Evolutionary conservation across 2,797 vertebrate species (phyloP).

Genomic region (Arctocebus calabarensis): DNA sequence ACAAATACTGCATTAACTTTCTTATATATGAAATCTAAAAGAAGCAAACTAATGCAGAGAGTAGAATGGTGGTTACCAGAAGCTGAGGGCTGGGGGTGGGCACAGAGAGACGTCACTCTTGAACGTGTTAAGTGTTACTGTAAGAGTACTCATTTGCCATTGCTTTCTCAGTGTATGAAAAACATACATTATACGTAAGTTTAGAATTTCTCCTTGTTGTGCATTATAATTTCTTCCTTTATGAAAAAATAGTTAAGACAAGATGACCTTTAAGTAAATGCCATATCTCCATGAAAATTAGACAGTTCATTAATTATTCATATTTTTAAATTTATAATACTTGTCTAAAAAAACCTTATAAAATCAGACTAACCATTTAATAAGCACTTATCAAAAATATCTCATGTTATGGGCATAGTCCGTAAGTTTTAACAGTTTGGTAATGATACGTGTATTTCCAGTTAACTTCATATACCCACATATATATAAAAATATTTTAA

Average conservation of each 20-base stretch:
- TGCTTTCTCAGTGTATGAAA: background rate
- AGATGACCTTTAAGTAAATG: background rate
- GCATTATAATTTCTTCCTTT: background rate
- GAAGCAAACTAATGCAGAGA: no score
- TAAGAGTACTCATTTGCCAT: background rate
- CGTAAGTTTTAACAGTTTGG: background rate
- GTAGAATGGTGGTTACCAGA: background rate
- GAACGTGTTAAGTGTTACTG: background rate
- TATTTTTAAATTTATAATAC: background rate
- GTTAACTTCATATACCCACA: constrained; percentile 1
- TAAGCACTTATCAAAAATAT: background rate
- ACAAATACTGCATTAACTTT: background rate
- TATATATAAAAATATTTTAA: background rate
- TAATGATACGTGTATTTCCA: background rate
- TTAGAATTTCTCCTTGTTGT: background rate
- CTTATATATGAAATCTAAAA: background rate
- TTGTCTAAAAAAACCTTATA: background rate
- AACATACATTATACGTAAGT: background rate
- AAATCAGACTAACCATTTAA: background rate
- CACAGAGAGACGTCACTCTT: background rate
- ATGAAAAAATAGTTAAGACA: background rate
- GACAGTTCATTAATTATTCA: background rate
- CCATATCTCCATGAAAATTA: background rate
- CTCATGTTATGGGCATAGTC: background rate
- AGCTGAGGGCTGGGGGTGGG: fast-evolving